Conservation (phyloP, 92 coral and sea anemone genomes). For the Muricea muricata region DNA sequence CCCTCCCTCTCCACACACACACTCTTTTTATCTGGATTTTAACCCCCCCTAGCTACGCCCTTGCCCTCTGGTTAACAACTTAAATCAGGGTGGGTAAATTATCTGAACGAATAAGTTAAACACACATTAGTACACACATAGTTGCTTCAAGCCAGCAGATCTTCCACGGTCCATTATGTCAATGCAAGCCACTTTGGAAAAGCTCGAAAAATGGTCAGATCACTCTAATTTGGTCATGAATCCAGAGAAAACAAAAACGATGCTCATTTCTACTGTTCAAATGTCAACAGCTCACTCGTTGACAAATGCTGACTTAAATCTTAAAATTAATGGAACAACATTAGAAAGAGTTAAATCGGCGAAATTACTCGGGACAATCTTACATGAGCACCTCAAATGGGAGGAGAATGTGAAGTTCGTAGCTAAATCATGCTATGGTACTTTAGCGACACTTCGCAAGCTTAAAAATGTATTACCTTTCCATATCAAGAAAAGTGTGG, state of each 20-base stretch:
- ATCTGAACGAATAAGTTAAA: too few species aligned
- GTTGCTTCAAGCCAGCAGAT: too few species aligned
- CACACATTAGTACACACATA: too few species aligned
- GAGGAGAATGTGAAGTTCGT: not conserved
- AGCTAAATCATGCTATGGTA: not conserved
- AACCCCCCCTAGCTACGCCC: too few species aligned
- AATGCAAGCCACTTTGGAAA: too few species aligned
- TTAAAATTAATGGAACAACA: not conserved
- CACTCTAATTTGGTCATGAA: not conserved
- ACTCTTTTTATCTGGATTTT: too few species aligned
- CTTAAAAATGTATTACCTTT: not conserved
- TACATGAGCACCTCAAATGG: not conserved
- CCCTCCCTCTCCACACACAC: too few species aligned
- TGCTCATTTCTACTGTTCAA: not conserved
- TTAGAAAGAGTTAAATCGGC: not conserved
- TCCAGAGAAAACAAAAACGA: not conserved
- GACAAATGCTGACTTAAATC: not conserved
- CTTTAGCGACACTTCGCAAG: not conserved
- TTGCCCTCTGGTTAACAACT: too few species aligned
- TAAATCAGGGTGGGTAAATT: too few species aligned
- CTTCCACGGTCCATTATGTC: too few species aligned
- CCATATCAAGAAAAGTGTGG: not conserved
- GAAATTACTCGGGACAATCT: not conserved
- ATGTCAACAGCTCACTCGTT: not conserved
- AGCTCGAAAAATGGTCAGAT: too few species aligned